These are phyloP conservation scores for Tetranychus truncatus DNA, from an alignment of 2,888 invertebrate species.

Conservation along the genomic window DNA sequence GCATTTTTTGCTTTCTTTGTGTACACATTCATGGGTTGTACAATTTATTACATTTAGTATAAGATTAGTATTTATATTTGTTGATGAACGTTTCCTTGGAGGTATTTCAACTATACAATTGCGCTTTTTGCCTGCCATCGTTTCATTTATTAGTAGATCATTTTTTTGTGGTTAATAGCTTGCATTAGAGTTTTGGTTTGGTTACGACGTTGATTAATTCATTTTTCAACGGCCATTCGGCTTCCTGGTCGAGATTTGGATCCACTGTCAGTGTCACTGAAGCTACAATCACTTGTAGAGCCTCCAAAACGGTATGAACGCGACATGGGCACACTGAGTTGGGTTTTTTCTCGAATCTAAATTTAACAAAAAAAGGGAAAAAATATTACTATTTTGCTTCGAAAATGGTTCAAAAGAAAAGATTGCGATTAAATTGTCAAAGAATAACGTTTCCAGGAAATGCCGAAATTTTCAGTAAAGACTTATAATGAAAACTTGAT, in stretches of 20 bases:
- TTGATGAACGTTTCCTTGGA: neutral
- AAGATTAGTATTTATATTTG: conserved; percentile 1
- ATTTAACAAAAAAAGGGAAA: too few species aligned
- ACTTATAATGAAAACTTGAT: conserved; percentile 8
- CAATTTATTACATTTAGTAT: neutral
- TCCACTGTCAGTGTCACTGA: conserved; percentile 25
- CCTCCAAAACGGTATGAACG: conserved; percentile 46
- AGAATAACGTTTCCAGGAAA: neutral
- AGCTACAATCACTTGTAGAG: conserved; percentile 35
- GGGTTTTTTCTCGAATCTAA: conserved; percentile 79
- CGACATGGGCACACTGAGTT: conserved; percentile 69
- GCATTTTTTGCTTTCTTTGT: too few species aligned
- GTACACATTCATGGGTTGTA: neutral
- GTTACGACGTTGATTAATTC: neutral
- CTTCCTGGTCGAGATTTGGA: conserved; percentile 25
- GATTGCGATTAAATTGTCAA: too few species aligned
- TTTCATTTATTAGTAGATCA: neutral
- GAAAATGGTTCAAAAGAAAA: neutral
- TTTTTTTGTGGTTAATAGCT: neutral
- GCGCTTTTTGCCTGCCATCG: neutral
- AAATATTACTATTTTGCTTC: neutral
- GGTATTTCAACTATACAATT: neutral
- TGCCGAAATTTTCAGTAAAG: neutral
- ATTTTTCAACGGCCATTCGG: conserved; percentile 24
- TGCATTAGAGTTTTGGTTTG: neutral